Conservation (phyloP, 1,140 invertebrate species). For the Drosophila obscura region DNA sequence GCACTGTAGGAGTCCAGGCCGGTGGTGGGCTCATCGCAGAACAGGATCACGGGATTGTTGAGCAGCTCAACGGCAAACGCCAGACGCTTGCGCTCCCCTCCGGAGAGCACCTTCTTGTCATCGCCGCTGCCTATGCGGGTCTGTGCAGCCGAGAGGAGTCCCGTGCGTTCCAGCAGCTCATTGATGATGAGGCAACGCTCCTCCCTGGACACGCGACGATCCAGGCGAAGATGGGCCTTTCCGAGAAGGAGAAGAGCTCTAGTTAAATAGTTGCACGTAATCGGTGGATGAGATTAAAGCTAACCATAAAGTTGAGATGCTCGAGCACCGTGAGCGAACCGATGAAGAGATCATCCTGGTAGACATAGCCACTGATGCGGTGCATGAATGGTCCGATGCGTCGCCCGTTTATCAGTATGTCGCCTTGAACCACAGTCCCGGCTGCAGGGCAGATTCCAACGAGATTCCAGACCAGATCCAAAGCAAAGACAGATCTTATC, state of each 20-base stretch:
- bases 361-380: constrained; percentile 94
- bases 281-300: background rate
- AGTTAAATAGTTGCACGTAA: background rate
- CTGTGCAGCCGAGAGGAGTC: constrained; percentile 88
- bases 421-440: constrained; percentile 89
- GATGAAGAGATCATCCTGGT: constrained; percentile 96
- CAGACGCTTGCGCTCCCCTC: constrained; percentile 96
- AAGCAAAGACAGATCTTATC: constrained; percentile 34
- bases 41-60: constrained; percentile 95
- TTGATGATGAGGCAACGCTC: constrained; percentile 88
- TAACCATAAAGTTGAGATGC: constrained; percentile 95
- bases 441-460: constrained; percentile 82
- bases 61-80: constrained; percentile 97
- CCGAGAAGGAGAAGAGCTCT: constrained; percentile 17
- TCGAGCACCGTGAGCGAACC: constrained; percentile 94
- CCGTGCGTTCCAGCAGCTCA: constrained; percentile 89
- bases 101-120: constrained; percentile 93
- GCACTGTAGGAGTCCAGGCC: constrained; percentile 97
- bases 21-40: constrained; percentile 98
- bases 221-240: constrained; percentile 92
- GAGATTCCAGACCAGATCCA: constrained; percentile 13
- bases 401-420: constrained; percentile 89
- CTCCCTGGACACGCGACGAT: constrained; percentile 86
- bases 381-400: constrained; percentile 90
- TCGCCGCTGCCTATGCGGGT: constrained; percentile 90